A percentile compares a stretch with the other conserved stretches of the same genome.
These are phyloP conservation scores for Pedicia rivosa DNA, from an alignment of 2,888 invertebrate genomes.

Conservation along the genomic window DNA sequence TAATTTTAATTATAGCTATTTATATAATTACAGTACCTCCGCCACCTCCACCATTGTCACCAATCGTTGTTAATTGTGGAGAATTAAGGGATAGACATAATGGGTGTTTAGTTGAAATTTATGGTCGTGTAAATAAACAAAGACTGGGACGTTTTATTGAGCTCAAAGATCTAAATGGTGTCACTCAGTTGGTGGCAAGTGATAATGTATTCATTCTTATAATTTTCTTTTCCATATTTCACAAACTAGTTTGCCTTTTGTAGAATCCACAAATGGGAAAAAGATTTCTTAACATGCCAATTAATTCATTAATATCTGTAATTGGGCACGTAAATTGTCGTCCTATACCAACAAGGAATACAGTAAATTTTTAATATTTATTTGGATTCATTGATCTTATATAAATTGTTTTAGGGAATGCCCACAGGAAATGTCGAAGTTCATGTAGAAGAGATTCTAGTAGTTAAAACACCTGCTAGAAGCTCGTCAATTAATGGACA, in stretches of 20 bases:
- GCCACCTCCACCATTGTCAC: constrained; percentile 26
- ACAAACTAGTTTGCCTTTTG: constrained; percentile 4
- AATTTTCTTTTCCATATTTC: background rate
- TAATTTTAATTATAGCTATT: no score
- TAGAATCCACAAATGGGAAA: constrained; percentile 27
- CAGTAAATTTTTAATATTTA: constrained; percentile 10
- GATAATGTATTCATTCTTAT: constrained; percentile 22
- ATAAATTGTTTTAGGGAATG: constrained; percentile 19
- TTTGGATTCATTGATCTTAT: background rate
- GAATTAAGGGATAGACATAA: constrained; percentile 35
- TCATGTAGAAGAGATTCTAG: constrained; percentile 26
- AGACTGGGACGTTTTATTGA: constrained; percentile 41
- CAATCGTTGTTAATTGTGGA: constrained; percentile 35
- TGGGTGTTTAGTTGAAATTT: constrained; percentile 38
- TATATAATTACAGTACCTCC: no score
- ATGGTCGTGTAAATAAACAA: constrained; percentile 44
- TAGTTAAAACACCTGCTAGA: constrained; percentile 16
- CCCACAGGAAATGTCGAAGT: constrained; percentile 32
- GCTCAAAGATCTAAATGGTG: constrained; percentile 44
- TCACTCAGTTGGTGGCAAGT: constrained; percentile 38
- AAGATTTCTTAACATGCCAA: constrained; percentile 29
- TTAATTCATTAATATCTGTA: constrained; percentile 27
- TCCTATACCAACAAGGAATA: constrained; percentile 26
- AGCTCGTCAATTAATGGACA: constrained; percentile 15
- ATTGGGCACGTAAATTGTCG: constrained; percentile 26